Evolutionary conservation across 2,888 invertebrate genomes (phyloP).

Genomic region (Neoascia interrupta): DNA sequence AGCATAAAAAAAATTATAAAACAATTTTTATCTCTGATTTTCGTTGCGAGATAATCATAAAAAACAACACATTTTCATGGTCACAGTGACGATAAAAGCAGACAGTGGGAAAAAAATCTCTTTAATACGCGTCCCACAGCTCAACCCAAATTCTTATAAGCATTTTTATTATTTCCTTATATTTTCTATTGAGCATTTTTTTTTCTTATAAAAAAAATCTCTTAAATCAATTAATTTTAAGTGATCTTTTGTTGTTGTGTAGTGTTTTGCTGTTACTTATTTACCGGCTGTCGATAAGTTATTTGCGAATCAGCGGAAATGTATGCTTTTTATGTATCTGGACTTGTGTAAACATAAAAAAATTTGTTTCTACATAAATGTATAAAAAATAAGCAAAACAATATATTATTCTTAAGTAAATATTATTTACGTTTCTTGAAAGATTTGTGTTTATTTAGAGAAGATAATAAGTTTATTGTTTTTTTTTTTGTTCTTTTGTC

Average conservation of each 20-base stretch:
- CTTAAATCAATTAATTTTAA: conserved; percentile 26
- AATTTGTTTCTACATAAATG: neutral
- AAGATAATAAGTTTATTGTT: too few species aligned
- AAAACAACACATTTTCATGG: conserved; percentile 21
- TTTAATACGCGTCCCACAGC: conserved; percentile 34
- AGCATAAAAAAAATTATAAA: conserved; percentile 3
- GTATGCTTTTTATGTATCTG: too few species aligned
- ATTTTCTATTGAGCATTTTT: neutral
- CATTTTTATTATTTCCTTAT: neutral
- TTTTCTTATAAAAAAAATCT: conserved; percentile 11
- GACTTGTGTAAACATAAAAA: conserved; percentile 3
- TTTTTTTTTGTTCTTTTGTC: neutral
- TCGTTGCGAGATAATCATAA: conserved; percentile 18
- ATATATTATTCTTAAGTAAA: neutral
- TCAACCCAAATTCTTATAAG: neutral
- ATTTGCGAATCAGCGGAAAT: conserved; percentile 39
- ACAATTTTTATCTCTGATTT: conserved; percentile 9
- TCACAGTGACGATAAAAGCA: conserved; percentile 44
- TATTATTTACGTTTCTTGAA: neutral
- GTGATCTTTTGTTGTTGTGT: neutral
- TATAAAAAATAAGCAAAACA: neutral
- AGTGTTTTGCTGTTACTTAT: neutral
- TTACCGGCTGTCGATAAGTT: conserved; percentile 19
- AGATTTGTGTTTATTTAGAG: too few species aligned
- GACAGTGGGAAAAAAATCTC: conserved; percentile 32